A percentile compares a stretch with the other conserved stretches of the same genome.
These are phyloP conservation scores for Syritta pipiens DNA, from an alignment of 2,888 invertebrate genomes.

Conservation along the genomic window DNA sequence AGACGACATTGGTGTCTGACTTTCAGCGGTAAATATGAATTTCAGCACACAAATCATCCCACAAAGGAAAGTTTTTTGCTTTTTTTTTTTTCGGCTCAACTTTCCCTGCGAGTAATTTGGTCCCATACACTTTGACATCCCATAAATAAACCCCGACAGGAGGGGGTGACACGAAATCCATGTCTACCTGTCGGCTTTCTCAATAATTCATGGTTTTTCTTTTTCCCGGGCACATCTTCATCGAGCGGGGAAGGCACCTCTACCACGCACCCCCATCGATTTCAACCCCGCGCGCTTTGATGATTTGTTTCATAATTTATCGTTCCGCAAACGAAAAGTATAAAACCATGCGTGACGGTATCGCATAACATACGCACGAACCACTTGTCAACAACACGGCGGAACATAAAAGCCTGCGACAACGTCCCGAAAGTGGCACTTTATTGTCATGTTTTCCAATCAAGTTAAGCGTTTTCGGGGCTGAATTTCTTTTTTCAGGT, in stretches of 20 bases:
- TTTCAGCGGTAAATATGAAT: slow-evolving; percentile 12
- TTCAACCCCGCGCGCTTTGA: slow-evolving; percentile 31
- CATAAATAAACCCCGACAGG: slow-evolving; percentile 50
- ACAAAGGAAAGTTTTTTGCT: neutral
- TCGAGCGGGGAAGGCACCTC: neutral
- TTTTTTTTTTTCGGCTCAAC: neutral
- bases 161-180: slow-evolving; percentile 50
- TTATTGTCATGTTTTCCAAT: slow-evolving; percentile 40
- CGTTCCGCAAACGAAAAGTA: slow-evolving; percentile 10
- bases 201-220: slow-evolving; percentile 50
- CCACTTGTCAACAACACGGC: slow-evolving; percentile 35
- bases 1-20: no score
- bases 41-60: slow-evolving; percentile 38
- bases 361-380: slow-evolving; percentile 46
- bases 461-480: slow-evolving; percentile 12
- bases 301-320: slow-evolving; percentile 61
- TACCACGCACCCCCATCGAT: neutral
- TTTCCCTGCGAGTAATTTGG: neutral
- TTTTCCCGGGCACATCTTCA: no score
- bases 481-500: neutral
- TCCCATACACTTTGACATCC: slow-evolving; percentile 21
- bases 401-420: slow-evolving; percentile 22
- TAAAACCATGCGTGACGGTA: slow-evolving; percentile 45
- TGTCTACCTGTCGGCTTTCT: slow-evolving; percentile 42
- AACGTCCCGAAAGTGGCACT: neutral